phyloP scores from a whole-genome alignment of 2,113 vertebrate genomes.

The Typhlomys cinereus region DNA sequence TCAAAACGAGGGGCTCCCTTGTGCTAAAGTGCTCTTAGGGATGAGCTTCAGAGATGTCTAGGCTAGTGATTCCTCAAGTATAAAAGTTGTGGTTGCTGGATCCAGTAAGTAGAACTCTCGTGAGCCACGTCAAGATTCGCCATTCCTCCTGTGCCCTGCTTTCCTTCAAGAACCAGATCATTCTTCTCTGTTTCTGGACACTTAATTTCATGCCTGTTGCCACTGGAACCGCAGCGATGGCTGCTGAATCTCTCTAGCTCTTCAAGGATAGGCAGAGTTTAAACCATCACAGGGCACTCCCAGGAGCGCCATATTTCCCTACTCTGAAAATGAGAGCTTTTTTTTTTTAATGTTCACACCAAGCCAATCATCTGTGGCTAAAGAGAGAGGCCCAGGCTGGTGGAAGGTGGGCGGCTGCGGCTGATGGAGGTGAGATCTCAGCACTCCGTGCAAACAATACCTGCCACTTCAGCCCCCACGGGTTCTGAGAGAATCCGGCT shows the following conservation, averaged over 20 bases:
- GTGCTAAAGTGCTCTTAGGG: not conserved
- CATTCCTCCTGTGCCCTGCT: not conserved
- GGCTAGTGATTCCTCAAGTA: not conserved
- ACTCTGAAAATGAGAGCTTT: not conserved
- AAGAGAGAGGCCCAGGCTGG: not conserved
- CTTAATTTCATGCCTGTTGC: not conserved
- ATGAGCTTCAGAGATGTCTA: not conserved
- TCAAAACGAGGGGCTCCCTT: not conserved
- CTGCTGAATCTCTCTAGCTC: not conserved
- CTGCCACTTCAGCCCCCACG: not conserved
- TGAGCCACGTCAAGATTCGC: too few relatives aligned
- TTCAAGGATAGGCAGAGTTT: not conserved
- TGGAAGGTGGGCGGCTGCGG: not conserved
- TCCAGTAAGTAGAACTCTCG: not conserved
- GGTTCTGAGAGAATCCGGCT: not conserved
- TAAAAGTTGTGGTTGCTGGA: not conserved
- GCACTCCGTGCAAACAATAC: not conserved
- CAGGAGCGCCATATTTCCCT: not conserved
- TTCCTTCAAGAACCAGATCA: not conserved
- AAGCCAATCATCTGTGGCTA: not conserved
- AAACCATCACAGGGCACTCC: not conserved
- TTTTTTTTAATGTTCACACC: not conserved
- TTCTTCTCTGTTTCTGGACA: not conserved
- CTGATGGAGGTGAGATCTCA: not conserved
- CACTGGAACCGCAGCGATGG: not conserved